phyloP scores from a whole-genome alignment of 1,140 invertebrate species.

The Drosophila ironensis region DNA sequence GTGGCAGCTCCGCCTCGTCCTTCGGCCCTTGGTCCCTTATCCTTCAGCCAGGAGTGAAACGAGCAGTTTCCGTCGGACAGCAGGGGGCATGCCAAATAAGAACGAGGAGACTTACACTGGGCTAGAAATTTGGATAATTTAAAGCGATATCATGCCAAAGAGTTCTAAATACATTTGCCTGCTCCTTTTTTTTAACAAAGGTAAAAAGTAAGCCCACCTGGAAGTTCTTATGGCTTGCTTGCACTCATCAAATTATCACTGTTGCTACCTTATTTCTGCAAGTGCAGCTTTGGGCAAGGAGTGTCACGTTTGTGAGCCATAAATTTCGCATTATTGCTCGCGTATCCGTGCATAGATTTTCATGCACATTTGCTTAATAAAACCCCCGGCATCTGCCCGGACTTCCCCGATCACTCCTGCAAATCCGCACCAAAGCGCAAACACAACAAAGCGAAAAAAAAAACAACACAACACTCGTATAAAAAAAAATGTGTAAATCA shows the following conservation, averaged over 20 bases:
- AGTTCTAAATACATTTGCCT: too few relatives aligned
- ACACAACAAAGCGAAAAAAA: too few relatives aligned
- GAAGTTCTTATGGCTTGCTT: too few relatives aligned
- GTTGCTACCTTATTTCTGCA: too few relatives aligned
- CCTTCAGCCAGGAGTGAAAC: conserved; percentile 43
- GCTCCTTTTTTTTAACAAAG: too few relatives aligned
- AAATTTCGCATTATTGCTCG: conserved; percentile 73
- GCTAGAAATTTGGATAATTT: too few relatives aligned
- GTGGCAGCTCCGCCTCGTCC: conserved; percentile 13
- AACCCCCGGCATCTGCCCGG: conserved; percentile 19
- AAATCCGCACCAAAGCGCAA: conserved; percentile 28
- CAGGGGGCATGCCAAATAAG: not conserved
- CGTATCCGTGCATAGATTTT: conserved; percentile 72
- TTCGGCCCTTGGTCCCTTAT: too few relatives aligned
- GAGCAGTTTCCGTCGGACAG: conserved; percentile 49
- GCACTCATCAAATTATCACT: too few relatives aligned
- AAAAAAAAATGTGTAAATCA: conserved; percentile 31
- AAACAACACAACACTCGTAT: conserved; percentile 12
- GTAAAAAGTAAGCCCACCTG: too few relatives aligned
- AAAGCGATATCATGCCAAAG: too few relatives aligned
- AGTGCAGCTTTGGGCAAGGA: conserved; percentile 15
- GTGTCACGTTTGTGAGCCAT: conserved; percentile 72
- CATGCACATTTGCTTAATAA: conserved; percentile 76
- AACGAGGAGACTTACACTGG: too few relatives aligned
- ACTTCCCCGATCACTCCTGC: not conserved